A percentile compares a stretch with the other conserved stretches of the same genome.
Conservation (phyloP, 2,797 vertebrate genomes). For the Hemitrygon akajei region DNA sequence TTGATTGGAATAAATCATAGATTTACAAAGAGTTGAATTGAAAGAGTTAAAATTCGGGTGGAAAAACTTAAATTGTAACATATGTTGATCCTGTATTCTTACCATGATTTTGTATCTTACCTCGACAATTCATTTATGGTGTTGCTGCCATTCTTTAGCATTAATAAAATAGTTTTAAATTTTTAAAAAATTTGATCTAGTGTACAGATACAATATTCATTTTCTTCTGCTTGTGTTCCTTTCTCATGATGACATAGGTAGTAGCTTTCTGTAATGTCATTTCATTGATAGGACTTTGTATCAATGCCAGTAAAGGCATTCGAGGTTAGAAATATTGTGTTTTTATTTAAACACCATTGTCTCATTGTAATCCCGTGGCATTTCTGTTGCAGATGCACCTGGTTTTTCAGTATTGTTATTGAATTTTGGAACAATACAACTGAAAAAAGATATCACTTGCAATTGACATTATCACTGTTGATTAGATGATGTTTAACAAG, state of each 20-base stretch:
- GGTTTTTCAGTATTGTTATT: neutral
- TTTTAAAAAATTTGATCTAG: too few species aligned
- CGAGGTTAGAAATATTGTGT: neutral
- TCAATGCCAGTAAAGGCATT: neutral
- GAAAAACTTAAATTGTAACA: neutral
- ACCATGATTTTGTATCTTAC: too few species aligned
- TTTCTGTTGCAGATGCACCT: neutral
- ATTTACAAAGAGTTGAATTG: neutral
- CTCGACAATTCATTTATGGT: neutral
- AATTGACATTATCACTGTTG: neutral
- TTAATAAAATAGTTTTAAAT: neutral
- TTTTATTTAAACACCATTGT: neutral
- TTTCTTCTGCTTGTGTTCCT: neutral
- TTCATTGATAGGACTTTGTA: neutral
- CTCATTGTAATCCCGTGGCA: neutral
- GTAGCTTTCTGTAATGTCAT: neutral
- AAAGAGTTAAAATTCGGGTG: neutral
- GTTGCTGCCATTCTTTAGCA: neutral
- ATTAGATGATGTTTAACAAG: neutral
- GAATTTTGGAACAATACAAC: neutral
- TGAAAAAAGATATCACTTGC: neutral
- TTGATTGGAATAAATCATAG: neutral
- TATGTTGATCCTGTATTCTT: neutral
- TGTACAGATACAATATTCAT: neutral
- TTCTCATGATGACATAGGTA: neutral